Evolutionary conservation across 2,797 vertebrate genomes (phyloP).

Genomic region (Pseudochromis fuscus): DNA sequence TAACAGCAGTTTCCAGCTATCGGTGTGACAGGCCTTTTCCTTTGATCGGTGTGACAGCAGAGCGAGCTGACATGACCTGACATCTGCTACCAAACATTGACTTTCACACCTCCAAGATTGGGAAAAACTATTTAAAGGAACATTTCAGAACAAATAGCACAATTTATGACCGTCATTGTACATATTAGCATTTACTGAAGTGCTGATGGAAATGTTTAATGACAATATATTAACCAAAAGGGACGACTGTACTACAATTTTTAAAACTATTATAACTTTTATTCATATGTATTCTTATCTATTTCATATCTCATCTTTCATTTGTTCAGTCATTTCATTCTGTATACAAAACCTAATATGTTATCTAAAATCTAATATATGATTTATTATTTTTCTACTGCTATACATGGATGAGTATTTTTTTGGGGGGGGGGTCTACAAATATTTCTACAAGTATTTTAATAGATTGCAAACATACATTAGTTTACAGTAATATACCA

Average conservation of each 20-base stretch:
- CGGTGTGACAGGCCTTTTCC: slow-evolving; percentile 28
- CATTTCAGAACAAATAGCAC: background rate
- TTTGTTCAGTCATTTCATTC: too few species aligned
- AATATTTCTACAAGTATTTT: too few species aligned
- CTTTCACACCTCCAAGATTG: background rate
- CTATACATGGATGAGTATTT: too few species aligned
- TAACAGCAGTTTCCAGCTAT: slow-evolving; percentile 44
- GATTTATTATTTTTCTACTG: too few species aligned
- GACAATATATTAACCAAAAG: background rate
- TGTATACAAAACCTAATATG: too few species aligned
- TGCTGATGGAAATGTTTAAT: background rate
- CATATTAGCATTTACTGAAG: background rate
- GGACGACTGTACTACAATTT: background rate
- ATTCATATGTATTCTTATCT: background rate
- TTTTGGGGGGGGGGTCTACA: too few species aligned
- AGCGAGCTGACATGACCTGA: slow-evolving; percentile 15
- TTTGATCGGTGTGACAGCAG: slow-evolving; percentile 23
- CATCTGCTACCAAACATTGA: background rate
- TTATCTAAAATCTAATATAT: too few species aligned
- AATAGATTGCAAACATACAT: too few species aligned
- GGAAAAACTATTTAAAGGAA: background rate
- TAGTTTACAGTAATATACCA: too few species aligned
- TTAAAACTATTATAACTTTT: background rate
- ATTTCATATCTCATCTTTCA: too few species aligned
- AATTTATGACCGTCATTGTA: background rate